Evolutionary conservation across 2,888 invertebrate species (phyloP).

Genomic region (Drosophila gaucha): DNA sequence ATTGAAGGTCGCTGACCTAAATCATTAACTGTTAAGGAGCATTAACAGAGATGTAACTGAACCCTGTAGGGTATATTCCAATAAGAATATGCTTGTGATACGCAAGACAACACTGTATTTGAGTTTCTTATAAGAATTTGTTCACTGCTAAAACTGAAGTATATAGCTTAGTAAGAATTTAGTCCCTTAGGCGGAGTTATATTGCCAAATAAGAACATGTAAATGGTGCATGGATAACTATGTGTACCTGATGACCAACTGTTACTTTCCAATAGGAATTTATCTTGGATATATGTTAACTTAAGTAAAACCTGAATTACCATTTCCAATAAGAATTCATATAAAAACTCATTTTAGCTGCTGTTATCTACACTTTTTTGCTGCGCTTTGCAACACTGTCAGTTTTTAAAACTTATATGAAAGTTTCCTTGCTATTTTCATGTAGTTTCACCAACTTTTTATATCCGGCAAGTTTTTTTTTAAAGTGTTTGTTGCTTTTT

Average conservation of each 20-base stretch:
- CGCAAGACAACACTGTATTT: too few relatives aligned
- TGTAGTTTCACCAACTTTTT: not conserved
- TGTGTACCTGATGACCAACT: too few relatives aligned
- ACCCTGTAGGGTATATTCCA: too few relatives aligned
- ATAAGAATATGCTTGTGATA: not conserved
- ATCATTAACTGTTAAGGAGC: conserved; percentile 1
- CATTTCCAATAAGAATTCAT: not conserved
- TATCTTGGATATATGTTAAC: not conserved
- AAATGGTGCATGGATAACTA: too few relatives aligned
- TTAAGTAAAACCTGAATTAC: not conserved
- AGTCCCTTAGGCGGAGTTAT: too few relatives aligned
- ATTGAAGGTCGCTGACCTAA: conserved; percentile 32
- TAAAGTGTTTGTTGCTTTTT: not conserved
- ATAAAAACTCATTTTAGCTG: not conserved
- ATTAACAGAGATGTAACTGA: not conserved
- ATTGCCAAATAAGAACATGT: not conserved
- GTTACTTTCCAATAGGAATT: not conserved
- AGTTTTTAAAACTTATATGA: not conserved
- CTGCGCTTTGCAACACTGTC: not conserved
- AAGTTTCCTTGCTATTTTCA: not conserved
- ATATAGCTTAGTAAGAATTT: too few relatives aligned
- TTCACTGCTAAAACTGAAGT: too few relatives aligned
- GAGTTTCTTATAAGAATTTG: not conserved
- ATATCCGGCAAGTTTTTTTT: not conserved
- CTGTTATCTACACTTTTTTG: too few relatives aligned